Evolutionary conservation across 2,888 invertebrate species (phyloP).

Genomic region (Apotomis betuletana): DNA sequence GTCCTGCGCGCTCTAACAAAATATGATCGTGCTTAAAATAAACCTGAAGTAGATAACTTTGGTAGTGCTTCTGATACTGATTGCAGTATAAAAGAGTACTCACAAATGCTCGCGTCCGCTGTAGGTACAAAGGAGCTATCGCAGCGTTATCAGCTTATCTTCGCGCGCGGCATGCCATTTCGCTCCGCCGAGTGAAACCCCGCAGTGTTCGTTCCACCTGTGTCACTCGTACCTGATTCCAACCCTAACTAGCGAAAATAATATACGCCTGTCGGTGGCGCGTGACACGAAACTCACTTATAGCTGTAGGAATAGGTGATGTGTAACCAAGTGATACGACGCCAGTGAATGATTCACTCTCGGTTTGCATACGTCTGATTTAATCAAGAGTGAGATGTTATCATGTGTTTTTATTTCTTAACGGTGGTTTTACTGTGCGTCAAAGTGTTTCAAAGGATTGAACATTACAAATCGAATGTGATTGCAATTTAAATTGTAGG

Average conservation of each 20-base stretch:
- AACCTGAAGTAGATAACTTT: conserved; percentile 41
- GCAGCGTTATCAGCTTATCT: conserved; percentile 81
- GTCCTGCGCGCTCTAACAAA: conserved; percentile 10
- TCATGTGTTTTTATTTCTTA: conserved; percentile 25
- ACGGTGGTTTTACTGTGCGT: conserved; percentile 11
- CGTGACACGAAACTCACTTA: conserved; percentile 51
- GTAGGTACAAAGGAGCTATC: conserved; percentile 64
- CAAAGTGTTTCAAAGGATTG: not conserved
- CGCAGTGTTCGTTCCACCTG: conserved; percentile 66
- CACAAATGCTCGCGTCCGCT: conserved; percentile 61
- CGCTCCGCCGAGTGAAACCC: conserved; percentile 64
- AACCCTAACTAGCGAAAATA: conserved; percentile 55
- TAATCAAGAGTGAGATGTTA: conserved; percentile 23
- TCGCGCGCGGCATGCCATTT: conserved; percentile 72
- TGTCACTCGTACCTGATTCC: conserved; percentile 58
- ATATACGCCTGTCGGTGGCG: conserved; percentile 51
- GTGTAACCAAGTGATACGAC: conserved; percentile 47
- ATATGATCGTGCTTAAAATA: conserved; percentile 41
- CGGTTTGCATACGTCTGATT: conserved; percentile 37
- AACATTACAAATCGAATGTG: too few relatives aligned
- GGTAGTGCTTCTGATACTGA: conserved; percentile 36
- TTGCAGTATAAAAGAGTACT: conserved; percentile 47
- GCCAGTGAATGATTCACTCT: conserved; percentile 54
- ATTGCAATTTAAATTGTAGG: too few relatives aligned
- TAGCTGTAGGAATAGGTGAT: conserved; percentile 31